Evolutionary conservation across 1,140 invertebrate species (phyloP), one percentile per base, ranked within the genome.

Genomic region (Trinorchestia longiramus): DNA sequence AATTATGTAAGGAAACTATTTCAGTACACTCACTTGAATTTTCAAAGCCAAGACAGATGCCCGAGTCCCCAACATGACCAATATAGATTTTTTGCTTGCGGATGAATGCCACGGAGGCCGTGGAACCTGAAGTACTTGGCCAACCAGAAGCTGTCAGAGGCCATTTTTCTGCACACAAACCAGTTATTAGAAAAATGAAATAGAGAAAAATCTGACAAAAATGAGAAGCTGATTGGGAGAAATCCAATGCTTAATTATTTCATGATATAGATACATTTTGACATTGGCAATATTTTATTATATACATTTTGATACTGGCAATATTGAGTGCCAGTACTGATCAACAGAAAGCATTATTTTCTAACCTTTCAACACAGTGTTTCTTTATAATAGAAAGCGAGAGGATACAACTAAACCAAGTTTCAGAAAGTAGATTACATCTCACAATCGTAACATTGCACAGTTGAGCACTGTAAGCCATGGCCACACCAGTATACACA

Each of bases 51-150:
- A 99, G 97, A 43, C 99, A 98, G 97, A 99, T 99, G 40, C 98
- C 99, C 0, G 99, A 99, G 97, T 99, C 99, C 42, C 99, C 99
- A 53, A 99, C 99, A 98, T 99, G 99, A 41, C 99, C 99, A 95
- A 99, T 98, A 97, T 99, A 99, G 96, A 99, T 98, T 97, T 99
- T 99, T 41, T 99, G 98, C 97, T 98, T 98, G 96, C 99, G 98
- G 97, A 99, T 99, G 97, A 99, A 99, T 0, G 99, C 99, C 96
- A 99, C 98, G 97, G 99, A 99, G 41, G 99, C 99, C 28, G 99
- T 99, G 36, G 99, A 99, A 3, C 99, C 99, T 0, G 99, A 99
- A 6, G 99, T 99, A 97, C 99, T 99, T 6, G 99, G 99, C 95
- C 99, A 97, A 77, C 99, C 99, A 95, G 98, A 99, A 19, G 98